Evolutionary conservation across 1,140 invertebrate species (phyloP), one percentile per base, ranked within the genome.

Genomic region (Diploscapter pachys): DNA sequence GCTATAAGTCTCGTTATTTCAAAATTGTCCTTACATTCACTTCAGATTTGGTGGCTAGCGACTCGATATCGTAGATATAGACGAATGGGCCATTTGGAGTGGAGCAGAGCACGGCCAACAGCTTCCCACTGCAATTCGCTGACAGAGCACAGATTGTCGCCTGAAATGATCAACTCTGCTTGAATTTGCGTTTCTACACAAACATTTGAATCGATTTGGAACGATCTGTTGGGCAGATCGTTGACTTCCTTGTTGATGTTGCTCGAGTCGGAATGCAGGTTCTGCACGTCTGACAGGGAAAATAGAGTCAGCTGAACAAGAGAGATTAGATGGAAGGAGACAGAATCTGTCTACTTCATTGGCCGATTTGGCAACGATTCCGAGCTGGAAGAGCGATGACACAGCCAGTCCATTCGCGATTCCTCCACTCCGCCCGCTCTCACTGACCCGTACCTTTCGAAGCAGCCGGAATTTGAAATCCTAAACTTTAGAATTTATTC

Each of bases 311-410:
- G 53, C 69, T 74, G 61, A 62, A 74, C 66, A 56, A 5, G 50
- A 2, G 55, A 63, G 49, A 3, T 61, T 9, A 6, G n/a, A 53
- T 72, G 9, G 6, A 63, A 63, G 6, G 11, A 0, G 3, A 11
- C 1, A 5, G 6, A 72, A 31, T 59, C 9, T 11, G 57, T 11
- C 57, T 11, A 51, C 48, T 31, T 82, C 9, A 81, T 48, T 73
- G 53, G 11, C 55, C 64, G 75, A 53, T 59, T 8, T 49, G 79
- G 80, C 5, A 48, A 53, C 11, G 49, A 80, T 54, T 3, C 71
- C 64, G 57, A 80, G 75, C n/a, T 80, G 81, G 69, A 67, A 82
- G 8, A 54, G 65, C 4, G 80, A 80, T n/a, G 79, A 80, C n/a
- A n/a, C 4, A 11, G 62, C 80, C 6, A 79, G 50, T 51, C 53